Conservation (phyloP, 2,888 invertebrate species). For the Axea sp. region DNA sequence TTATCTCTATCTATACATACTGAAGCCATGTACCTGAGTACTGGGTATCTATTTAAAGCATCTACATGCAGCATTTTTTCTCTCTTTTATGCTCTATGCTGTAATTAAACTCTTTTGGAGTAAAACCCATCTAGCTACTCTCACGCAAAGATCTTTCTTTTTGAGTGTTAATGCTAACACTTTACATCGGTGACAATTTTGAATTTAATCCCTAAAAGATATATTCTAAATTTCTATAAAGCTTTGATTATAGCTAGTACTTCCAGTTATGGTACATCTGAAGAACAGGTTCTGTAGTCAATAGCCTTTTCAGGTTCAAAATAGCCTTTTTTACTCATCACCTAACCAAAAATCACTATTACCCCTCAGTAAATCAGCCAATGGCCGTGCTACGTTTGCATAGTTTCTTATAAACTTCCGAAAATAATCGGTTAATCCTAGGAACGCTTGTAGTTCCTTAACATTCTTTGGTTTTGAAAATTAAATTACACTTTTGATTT, state of each 20-base stretch:
- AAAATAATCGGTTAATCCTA: not conserved
- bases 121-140: slow-evolving; percentile 19
- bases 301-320: not conserved
- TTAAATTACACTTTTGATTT: too few relatives aligned
- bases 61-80: slow-evolving; percentile 20
- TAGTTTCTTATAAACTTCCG: not conserved
- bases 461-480: too few relatives aligned
- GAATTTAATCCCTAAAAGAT: slow-evolving; percentile 44
- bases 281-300: not conserved
- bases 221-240: slow-evolving; percentile 63
- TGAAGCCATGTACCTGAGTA: too few relatives aligned
- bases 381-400: not conserved
- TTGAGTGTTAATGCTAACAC: not conserved
- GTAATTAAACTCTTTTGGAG: slow-evolving; percentile 39
- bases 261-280: slow-evolving; percentile 52
- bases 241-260: slow-evolving; percentile 64
- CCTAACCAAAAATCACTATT: not conserved
- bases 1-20: not conserved
- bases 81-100: slow-evolving; percentile 28
- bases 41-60: slow-evolving; percentile 54
- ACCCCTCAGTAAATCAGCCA: not conserved
- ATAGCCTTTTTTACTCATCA: not conserved
- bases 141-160: not conserved
- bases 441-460: too few relatives aligned
- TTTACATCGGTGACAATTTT: slow-evolving; percentile 50